A percentile compares a stretch with the other conserved stretches of the same genome.
phyloP scores from a whole-genome alignment of 2,888 invertebrate species.

The Isoperla grammatica region DNA sequence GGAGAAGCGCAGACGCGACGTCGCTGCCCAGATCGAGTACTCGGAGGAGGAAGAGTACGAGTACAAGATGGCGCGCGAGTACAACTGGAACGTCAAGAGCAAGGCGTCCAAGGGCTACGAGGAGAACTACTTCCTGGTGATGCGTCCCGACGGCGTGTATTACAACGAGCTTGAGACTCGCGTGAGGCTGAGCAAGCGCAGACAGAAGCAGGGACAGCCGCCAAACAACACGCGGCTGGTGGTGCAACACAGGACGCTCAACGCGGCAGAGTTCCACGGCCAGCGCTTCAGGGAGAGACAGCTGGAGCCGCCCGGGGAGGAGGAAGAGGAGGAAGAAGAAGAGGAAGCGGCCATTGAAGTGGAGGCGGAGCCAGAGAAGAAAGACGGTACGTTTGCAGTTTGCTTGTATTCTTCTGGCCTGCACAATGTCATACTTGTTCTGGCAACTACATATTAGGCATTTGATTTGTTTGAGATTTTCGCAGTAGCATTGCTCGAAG shows the following conservation, averaged over 20 bases:
- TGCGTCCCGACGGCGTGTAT: slow-evolving; percentile 83
- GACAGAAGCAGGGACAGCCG: slow-evolving; percentile 67
- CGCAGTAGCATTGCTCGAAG: background rate
- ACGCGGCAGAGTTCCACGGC: slow-evolving; percentile 78
- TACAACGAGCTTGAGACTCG: slow-evolving; percentile 92
- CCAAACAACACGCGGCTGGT: slow-evolving; percentile 76
- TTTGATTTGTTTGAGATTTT: background rate
- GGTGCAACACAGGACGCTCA: slow-evolving; percentile 83
- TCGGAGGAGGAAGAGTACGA: slow-evolving; percentile 91
- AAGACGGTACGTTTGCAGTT: background rate
- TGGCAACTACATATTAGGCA: background rate
- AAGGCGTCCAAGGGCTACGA: slow-evolving; percentile 93
- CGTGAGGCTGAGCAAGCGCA: slow-evolving; percentile 76
- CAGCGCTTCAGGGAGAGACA: slow-evolving; percentile 81
- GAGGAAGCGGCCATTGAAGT: slow-evolving; percentile 30
- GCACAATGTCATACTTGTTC: background rate
- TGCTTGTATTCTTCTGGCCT: background rate
- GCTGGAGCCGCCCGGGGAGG: slow-evolving; percentile 75
- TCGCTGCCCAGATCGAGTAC: slow-evolving; percentile 67
- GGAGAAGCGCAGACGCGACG: slow-evolving; percentile 79
- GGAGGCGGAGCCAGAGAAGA: slow-evolving; percentile 24
- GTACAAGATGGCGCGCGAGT: slow-evolving; percentile 95
- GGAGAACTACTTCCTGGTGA: slow-evolving; percentile 95
- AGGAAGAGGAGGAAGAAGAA: slow-evolving; percentile 56
- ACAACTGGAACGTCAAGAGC: slow-evolving; percentile 99